Percentiles rank a stretch among this genome's conserved stretches.
Conservation (phyloP, 2,797 vertebrate genomes). For the Gadopsis marmoratus region DNA sequence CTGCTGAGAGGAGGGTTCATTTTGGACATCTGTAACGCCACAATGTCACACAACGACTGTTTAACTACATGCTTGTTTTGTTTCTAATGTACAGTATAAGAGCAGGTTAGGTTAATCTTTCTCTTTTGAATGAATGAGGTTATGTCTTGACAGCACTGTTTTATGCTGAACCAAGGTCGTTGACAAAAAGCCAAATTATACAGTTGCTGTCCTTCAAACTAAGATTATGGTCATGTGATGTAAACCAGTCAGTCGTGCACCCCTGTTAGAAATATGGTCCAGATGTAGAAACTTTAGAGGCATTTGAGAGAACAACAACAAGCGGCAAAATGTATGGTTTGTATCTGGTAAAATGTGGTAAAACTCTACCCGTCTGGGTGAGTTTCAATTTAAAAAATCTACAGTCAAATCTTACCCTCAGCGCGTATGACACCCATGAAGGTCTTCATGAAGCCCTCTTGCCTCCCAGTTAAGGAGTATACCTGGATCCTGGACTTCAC, state of each 20-base stretch:
- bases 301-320: background rate
- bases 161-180: background rate
- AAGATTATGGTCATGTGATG: slow-evolving; percentile 9
- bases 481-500: slow-evolving; percentile 97
- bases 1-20: too few relatives aligned
- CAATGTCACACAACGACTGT: background rate
- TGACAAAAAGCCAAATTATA: slow-evolving; percentile 22
- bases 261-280: background rate
- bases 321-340: background rate
- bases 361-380: background rate
- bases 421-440: slow-evolving; percentile 85
- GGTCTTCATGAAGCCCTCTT: slow-evolving; percentile 91
- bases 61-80: background rate
- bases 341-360: background rate
- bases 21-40: background rate
- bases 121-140: background rate
- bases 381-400: background rate
- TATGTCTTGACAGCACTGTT: background rate
- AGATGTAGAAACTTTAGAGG: background rate
- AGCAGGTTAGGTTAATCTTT: background rate
- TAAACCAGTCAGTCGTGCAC: background rate
- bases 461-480: slow-evolving; percentile 92
- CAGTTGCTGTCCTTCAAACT: background rate
- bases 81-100: background rate
- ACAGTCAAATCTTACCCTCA: slow-evolving; percentile 83